Conservation (phyloP, 1,140 invertebrate genomes). For the Drosophila nasuta region DNA sequence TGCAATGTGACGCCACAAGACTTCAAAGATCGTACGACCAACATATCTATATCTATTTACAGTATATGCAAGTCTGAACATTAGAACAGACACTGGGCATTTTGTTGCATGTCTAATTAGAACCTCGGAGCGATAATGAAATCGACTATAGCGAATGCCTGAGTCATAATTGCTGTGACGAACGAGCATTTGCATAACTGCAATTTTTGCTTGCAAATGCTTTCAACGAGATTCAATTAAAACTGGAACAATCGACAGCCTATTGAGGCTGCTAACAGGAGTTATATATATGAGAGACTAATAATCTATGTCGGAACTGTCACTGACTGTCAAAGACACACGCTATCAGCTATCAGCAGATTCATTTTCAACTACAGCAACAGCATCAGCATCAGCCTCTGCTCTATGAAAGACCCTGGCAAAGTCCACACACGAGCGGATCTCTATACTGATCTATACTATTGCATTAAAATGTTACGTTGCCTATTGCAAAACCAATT, state of each 20-base stretch:
- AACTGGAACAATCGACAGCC: constrained; percentile 8
- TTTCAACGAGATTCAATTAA: not conserved
- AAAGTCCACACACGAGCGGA: constrained; percentile 18
- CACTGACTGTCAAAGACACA: constrained; percentile 6
- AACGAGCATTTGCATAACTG: not conserved
- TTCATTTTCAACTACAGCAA: constrained; percentile 5
- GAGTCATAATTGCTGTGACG: constrained; percentile 21
- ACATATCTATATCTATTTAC: not conserved
- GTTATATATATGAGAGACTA: not conserved
- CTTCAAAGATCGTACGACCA: constrained; percentile 26
- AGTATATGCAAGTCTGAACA: not conserved
- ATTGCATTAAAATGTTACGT: no score
- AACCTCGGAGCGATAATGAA: constrained; percentile 22
- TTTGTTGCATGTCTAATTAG: constrained; percentile 40
- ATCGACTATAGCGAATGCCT: not conserved
- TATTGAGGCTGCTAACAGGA: constrained; percentile 6
- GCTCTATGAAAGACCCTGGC: constrained; percentile 11
- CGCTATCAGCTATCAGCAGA: constrained; percentile 17
- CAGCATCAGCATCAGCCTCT: not conserved
- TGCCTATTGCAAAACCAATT: no score
- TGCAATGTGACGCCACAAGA: not conserved
- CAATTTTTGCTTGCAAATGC: not conserved
- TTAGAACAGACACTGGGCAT: constrained; percentile 1
- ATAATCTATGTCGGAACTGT: constrained; percentile 43
- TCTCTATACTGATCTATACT: not conserved